A percentile compares a stretch with the other conserved stretches of the same genome.
These are phyloP conservation scores for Seriola quinqueradiata DNA, from an alignment of 2,113 vertebrate genomes.

Conservation along the genomic window DNA sequence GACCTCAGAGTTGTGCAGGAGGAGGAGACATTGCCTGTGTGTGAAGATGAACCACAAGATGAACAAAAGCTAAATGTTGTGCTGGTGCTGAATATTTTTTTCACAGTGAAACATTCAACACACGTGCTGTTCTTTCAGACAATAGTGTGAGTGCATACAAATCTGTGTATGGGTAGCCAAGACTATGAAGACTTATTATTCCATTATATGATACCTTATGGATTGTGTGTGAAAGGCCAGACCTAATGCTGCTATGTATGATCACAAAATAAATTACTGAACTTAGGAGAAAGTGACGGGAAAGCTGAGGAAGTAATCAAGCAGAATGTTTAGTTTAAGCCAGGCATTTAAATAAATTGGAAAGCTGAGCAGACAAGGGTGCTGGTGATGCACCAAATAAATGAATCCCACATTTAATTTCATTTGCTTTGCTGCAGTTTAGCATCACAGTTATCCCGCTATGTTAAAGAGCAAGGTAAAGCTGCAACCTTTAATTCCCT, in stretches of 20 bases:
- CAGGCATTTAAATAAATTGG: constrained; percentile 60
- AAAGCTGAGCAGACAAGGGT: constrained; percentile 62
- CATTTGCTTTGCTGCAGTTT: constrained; percentile 51
- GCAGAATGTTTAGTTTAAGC: constrained; percentile 59
- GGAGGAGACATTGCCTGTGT: constrained; percentile 39
- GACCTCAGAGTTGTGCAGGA: constrained; percentile 58
- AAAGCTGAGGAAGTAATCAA: constrained; percentile 70
- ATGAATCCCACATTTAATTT: constrained; percentile 53
- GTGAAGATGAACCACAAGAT: constrained; percentile 43
- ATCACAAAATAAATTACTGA: constrained; percentile 42
- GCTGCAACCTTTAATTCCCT: constrained; percentile 33
- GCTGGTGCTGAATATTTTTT: constrained; percentile 19
- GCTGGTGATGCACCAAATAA: constrained; percentile 44
- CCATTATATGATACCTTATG: constrained; percentile 35
- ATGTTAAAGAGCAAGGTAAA: constrained; percentile 38
- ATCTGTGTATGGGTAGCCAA: not conserved
- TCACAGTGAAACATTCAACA: constrained; percentile 8
- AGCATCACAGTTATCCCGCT: constrained; percentile 43
- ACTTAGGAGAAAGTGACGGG: constrained; percentile 47
- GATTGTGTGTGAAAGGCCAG: not conserved
- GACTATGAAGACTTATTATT: constrained; percentile 38
- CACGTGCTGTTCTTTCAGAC: not conserved
- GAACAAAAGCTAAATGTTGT: constrained; percentile 39
- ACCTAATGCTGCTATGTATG: not conserved
- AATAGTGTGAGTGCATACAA: not conserved